phyloP scores from a whole-genome alignment of 2,888 invertebrate genomes.

The Patella depressa region DNA sequence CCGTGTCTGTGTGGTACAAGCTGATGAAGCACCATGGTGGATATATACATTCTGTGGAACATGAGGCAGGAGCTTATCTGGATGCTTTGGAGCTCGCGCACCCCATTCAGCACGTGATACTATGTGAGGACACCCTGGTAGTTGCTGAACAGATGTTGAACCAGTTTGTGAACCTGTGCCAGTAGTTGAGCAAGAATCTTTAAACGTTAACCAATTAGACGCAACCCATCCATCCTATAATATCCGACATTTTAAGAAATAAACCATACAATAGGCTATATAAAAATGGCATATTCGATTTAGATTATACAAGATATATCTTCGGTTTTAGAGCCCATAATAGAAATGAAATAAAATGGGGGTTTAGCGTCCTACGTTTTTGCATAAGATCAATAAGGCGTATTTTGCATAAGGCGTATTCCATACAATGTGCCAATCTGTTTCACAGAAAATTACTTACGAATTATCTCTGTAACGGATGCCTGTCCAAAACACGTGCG shows the following conservation, averaged over 20 bases:
- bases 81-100: constrained; percentile 43
- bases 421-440: too few species aligned
- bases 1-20: constrained; percentile 43
- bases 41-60: constrained; percentile 55
- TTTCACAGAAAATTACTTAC: too few species aligned
- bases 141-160: constrained; percentile 20
- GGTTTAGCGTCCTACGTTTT: too few species aligned
- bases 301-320: too few species aligned
- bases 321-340: too few species aligned
- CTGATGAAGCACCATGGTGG: constrained; percentile 72
- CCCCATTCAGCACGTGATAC: constrained; percentile 55
- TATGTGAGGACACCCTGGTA: constrained; percentile 45
- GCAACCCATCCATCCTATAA: constrained; percentile 28
- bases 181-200: neutral
- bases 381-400: too few species aligned
- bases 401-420: too few species aligned
- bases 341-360: too few species aligned
- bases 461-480: too few species aligned
- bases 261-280: too few species aligned
- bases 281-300: too few species aligned
- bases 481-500: too few species aligned
- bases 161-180: neutral
- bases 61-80: constrained; percentile 32
- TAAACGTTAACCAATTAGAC: constrained; percentile 15
- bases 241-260: neutral